phyloP scores from a whole-genome alignment of 2,888 invertebrate species.

The Plagodis pulveraria region DNA sequence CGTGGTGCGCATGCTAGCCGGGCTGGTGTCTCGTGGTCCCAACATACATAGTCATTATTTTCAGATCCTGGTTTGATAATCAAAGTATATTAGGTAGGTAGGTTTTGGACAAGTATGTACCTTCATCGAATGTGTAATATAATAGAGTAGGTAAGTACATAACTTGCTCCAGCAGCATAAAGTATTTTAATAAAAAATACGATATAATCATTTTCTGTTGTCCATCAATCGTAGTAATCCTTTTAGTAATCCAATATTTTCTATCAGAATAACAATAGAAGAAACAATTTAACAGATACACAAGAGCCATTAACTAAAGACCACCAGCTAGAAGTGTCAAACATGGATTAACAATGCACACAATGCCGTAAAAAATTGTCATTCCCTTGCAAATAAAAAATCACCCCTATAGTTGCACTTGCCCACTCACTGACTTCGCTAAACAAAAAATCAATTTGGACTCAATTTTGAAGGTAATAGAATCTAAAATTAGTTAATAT shows the following conservation, averaged over 20 bases:
- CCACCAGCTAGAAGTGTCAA: conserved; percentile 75
- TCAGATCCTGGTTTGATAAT: too few species aligned
- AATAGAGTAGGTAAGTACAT: too few species aligned
- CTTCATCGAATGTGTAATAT: too few species aligned
- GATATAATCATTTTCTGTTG: conserved; percentile 13
- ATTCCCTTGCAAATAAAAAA: conserved; percentile 64
- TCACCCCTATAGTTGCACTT: conserved; percentile 50
- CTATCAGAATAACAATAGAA: conserved; percentile 52
- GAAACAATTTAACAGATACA: conserved; percentile 59
- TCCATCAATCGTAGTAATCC: conserved; percentile 36
- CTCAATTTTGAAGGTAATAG: conserved; percentile 30
- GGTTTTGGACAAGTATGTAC: too few species aligned
- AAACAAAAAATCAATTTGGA: conserved; percentile 39
- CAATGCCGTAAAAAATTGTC: conserved; percentile 79
- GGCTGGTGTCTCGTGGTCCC: too few species aligned
- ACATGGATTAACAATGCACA: conserved; percentile 77
- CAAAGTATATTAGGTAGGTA: too few species aligned
- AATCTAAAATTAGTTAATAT: conserved; percentile 24
- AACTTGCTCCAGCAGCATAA: too few species aligned
- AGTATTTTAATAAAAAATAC: too few species aligned
- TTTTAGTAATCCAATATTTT: conserved; percentile 40
- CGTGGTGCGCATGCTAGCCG: too few species aligned
- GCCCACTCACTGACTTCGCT: conserved; percentile 39
- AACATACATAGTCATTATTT: too few species aligned
- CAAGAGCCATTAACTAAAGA: conserved; percentile 74